These are phyloP conservation scores for Drosophila azteca DNA, from an alignment of 1,140 invertebrate genomes.

Conservation along the genomic window DNA sequence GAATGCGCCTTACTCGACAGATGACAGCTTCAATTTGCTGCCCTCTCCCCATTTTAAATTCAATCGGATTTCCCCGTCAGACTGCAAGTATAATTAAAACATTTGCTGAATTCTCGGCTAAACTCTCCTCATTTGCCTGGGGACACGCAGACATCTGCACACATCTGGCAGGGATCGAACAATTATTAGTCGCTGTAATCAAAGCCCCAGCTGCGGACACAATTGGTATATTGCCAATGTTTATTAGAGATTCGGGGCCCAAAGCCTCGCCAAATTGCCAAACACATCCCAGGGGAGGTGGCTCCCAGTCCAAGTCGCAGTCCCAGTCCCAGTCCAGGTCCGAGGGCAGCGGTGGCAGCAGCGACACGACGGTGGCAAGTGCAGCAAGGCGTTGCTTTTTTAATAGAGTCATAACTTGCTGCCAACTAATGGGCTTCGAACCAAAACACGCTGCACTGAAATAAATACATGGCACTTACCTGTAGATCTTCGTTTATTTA, in stretches of 20 bases:
- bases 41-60: constrained; percentile 22
- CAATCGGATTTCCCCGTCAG: constrained; percentile 19
- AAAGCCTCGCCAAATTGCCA: constrained; percentile 42
- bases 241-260: constrained; percentile 34
- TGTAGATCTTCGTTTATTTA: too few species aligned
- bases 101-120: constrained; percentile 35
- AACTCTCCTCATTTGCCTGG: constrained; percentile 13
- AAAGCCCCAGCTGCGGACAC: constrained; percentile 42
- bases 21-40: constrained; percentile 21
- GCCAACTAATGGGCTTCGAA: constrained; percentile 67
- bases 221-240: constrained; percentile 55
- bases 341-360: too few species aligned
- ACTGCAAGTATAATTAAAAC: constrained; percentile 61
- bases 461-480: background rate
- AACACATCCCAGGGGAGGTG: constrained; percentile 33
- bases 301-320: background rate
- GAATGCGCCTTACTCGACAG: background rate
- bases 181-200: constrained; percentile 49
- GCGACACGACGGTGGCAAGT: constrained; percentile 57
- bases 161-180: constrained; percentile 14
- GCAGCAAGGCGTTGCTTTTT: constrained; percentile 74
- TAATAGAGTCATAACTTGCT: constrained; percentile 81
- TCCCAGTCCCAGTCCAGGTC: too few species aligned
- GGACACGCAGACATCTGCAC: constrained; percentile 1
- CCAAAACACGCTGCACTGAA: constrained; percentile 25